phyloP scores from a whole-genome alignment of 2,888 invertebrate genomes.

The Acanthococcus lagerstroemiae region DNA sequence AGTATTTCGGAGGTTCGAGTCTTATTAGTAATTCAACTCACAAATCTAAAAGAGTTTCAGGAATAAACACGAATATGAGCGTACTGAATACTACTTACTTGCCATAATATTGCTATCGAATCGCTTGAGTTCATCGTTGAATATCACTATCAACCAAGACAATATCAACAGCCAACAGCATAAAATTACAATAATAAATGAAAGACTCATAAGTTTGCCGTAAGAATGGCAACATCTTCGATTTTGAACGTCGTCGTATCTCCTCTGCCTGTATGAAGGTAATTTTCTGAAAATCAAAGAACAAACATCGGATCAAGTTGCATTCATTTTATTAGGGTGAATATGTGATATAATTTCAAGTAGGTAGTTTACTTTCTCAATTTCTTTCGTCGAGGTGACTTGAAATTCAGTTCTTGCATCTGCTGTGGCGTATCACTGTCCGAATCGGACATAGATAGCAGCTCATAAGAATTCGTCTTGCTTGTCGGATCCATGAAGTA shows the following conservation, averaged over 20 bases:
- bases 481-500: slow-evolving; percentile 15
- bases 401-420: slow-evolving; percentile 21
- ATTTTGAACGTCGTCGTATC: slow-evolving; percentile 11
- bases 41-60: too few species aligned
- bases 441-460: slow-evolving; percentile 28
- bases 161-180: slow-evolving; percentile 29
- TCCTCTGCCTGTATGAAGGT: slow-evolving; percentile 5
- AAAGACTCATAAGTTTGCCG: slow-evolving; percentile 24
- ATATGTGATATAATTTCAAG: too few species aligned
- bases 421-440: slow-evolving; percentile 23
- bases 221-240: slow-evolving; percentile 20
- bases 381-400: slow-evolving; percentile 24
- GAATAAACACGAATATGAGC: too few species aligned
- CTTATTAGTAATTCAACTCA: too few species aligned
- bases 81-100: too few species aligned
- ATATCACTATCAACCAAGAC: slow-evolving; percentile 28
- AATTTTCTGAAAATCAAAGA: slow-evolving; percentile 13
- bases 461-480: slow-evolving; percentile 28
- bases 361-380: slow-evolving; percentile 30
- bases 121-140: slow-evolving; percentile 28
- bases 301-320: not conserved
- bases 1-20: too few species aligned
- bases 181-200: slow-evolving; percentile 21
- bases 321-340: too few species aligned
- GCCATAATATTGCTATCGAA: slow-evolving; percentile 42